A percentile compares a stretch with the other conserved stretches of the same genome.
These are phyloP conservation scores for Drosophila leontia DNA, from an alignment of 1,140 invertebrate genomes.

Conservation along the genomic window DNA sequence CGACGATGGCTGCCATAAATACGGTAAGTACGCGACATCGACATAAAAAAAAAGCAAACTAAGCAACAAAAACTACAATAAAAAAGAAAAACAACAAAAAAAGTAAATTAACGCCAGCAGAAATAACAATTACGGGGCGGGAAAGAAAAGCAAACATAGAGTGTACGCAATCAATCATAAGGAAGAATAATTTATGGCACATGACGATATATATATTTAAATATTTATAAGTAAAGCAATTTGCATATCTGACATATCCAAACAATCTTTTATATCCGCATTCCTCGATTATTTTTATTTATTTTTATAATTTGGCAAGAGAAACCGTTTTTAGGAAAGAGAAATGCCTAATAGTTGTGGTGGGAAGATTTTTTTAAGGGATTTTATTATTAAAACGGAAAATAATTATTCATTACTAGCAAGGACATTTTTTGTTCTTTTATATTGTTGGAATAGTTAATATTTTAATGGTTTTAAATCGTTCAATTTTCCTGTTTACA, in stretches of 20 bases:
- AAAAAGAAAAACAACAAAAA: slow-evolving; percentile 10
- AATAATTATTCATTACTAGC: not conserved
- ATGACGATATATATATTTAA: slow-evolving; percentile 21
- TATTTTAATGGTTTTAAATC: not conserved
- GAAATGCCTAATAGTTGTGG: not conserved
- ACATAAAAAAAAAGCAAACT: slow-evolving; percentile 23
- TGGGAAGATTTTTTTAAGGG: not conserved
- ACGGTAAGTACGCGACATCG: slow-evolving; percentile 78
- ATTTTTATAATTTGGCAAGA: slow-evolving; percentile 2
- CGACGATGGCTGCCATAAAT: slow-evolving; percentile 84
- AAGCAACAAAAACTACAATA: not conserved
- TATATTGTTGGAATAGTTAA: not conserved
- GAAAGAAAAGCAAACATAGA: slow-evolving; percentile 28
- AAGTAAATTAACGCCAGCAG: slow-evolving; percentile 37
- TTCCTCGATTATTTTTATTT: not conserved
- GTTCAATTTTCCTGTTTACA: not conserved
- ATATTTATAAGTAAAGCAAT: slow-evolving; percentile 23
- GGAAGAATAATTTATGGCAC: slow-evolving; percentile 42
- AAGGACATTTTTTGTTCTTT: not conserved
- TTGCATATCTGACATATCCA: slow-evolving; percentile 40
- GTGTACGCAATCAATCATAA: slow-evolving; percentile 64
- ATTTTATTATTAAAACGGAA: not conserved
- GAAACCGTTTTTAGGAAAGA: not conserved
- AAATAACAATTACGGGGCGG: slow-evolving; percentile 37
- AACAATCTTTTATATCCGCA: slow-evolving; percentile 26